Base-by-base conservation (phyloP, 2,888 invertebrate genomes). In the Protophormia terraenovae region DNA sequence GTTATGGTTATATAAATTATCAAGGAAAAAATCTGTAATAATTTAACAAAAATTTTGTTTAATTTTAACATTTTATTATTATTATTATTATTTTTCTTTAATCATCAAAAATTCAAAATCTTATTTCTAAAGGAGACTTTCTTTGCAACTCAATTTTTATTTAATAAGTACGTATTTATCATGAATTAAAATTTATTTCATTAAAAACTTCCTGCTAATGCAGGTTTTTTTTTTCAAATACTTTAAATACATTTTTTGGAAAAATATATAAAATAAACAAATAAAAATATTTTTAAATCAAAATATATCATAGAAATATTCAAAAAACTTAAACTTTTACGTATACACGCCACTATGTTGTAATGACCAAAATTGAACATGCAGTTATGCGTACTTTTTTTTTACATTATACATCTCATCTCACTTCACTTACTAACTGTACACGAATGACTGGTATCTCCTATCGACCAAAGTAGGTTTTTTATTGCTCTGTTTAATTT, bases 291-390 rank as follows among this genome's bases (percentile, higher is more conserved):
- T 62, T 47, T 50, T 50, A 14, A n/a, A 78, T 47, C 14, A 32
- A 64, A 80, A 62, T 75, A 12, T 60, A 64, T 29, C 32, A 62
- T n/a, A n/a, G n/a, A n/a, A 82, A 45, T 14, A 69, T 60, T 62
- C 27, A n/a, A 78, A 71, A 78, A 78, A 71, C 47, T 71, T 45
- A 69, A 78, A 69, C 58, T 69, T 78, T 78, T 78, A 69, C 78
- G 69, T 78, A 69, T 69, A 47, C 60, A 69, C 69, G 69, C 16
- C 47, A 78, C 60, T 71, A 71, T 84, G 72, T 76, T 80, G 84
- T 84, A 84, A 84, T 84, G 60, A 8, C 84, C 72, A 77, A 84
- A 84, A 84, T 77, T 84, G 27, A 84, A 81, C 66, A 77, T 60
- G 66, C 77, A 80, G 77, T 77, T 77, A 79, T 84, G 67, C 53